Evolutionary conservation across 2,888 invertebrate genomes (phyloP).

Genomic region (Drosophila macrospina): DNA sequence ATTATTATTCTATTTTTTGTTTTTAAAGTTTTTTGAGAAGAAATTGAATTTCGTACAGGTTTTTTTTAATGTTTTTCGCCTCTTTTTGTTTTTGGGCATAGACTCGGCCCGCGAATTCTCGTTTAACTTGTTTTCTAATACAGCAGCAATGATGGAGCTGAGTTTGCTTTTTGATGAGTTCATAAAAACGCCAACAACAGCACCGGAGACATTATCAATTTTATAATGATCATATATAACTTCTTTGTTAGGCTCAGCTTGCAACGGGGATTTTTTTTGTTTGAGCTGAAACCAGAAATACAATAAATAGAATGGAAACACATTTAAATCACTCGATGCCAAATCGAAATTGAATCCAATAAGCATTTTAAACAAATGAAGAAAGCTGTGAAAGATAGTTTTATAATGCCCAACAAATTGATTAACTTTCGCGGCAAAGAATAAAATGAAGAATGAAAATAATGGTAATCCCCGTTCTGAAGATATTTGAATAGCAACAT

Average conservation of each 20-base stretch:
- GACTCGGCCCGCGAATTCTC: constrained; percentile 37
- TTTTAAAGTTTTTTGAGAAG: constrained; percentile 23
- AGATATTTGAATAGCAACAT: neutral
- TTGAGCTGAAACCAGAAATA: constrained; percentile 4
- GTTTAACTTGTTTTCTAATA: constrained; percentile 66
- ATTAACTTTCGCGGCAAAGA: neutral
- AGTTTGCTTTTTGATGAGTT: constrained; percentile 43
- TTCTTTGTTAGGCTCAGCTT: constrained; percentile 16
- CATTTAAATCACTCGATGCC: constrained; percentile 23
- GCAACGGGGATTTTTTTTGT: constrained; percentile 35
- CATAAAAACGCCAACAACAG: constrained; percentile 20
- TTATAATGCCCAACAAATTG: neutral
- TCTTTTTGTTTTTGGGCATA: constrained; percentile 19
- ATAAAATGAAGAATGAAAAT: neutral
- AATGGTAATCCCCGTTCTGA: neutral
- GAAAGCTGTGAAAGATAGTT: neutral
- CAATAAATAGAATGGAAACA: constrained; percentile 21
- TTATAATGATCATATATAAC: constrained; percentile 25
- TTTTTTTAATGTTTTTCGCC: constrained; percentile 30
- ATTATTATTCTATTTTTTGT: constrained; percentile 18
- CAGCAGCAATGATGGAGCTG: constrained; percentile 14
- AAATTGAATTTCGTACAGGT: constrained; percentile 63
- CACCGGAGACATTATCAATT: constrained; percentile 26
- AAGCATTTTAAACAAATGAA: neutral
- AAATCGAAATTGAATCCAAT: neutral